Evolutionary conservation across 2,888 invertebrate genomes (phyloP).

Genomic region (Idaea biselata): DNA sequence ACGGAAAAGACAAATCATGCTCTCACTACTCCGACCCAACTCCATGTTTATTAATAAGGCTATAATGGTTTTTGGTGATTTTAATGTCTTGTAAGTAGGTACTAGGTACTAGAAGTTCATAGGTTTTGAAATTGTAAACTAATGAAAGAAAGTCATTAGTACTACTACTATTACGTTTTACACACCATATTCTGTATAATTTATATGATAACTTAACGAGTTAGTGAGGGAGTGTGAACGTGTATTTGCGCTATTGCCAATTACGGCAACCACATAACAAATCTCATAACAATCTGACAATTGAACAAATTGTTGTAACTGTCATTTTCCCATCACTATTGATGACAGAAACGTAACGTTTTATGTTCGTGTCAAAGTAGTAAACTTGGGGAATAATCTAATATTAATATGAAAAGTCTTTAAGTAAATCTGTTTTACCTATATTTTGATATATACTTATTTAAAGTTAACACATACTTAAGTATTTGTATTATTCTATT

Average conservation of each 20-base stretch:
- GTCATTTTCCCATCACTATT: background rate
- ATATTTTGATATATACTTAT: too few species aligned
- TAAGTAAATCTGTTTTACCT: too few species aligned
- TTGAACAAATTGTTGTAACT: background rate
- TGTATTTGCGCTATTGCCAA: background rate
- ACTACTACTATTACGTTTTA: background rate
- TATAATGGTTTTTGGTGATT: too few species aligned
- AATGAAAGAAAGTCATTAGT: background rate
- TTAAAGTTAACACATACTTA: too few species aligned
- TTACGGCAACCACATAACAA: background rate
- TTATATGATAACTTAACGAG: background rate
- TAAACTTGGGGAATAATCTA: background rate
- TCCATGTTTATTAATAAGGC: too few species aligned
- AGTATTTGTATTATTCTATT: too few species aligned
- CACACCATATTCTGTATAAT: background rate
- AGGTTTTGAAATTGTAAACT: background rate
- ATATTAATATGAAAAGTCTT: background rate
- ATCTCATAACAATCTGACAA: background rate
- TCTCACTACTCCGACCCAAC: too few species aligned
- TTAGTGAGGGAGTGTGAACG: background rate
- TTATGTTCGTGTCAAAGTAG: background rate
- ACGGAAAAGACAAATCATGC: too few species aligned
- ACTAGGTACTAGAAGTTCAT: too few species aligned
- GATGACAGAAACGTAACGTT: background rate
- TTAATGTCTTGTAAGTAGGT: too few species aligned